Percentiles rank a stretch among this genome's conserved stretches.
These are phyloP conservation scores for Microctenopoma steveboyesi DNA, from an alignment of 2,797 vertebrate genomes.

Conservation along the genomic window DNA sequence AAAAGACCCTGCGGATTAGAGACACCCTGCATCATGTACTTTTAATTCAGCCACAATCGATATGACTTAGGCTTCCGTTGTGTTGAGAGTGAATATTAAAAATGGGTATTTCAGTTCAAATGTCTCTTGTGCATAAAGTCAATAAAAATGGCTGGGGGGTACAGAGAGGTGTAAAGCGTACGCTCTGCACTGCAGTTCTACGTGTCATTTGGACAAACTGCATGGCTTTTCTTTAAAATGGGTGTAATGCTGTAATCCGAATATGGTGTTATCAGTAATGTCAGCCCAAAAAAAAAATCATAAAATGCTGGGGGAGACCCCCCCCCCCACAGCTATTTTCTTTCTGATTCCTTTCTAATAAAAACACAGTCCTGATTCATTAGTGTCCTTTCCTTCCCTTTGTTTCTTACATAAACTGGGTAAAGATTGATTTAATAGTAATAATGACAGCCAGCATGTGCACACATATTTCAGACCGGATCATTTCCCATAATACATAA, in stretches of 20 bases:
- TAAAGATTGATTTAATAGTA: background rate
- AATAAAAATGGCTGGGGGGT: slow-evolving; percentile 70
- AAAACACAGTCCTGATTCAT: background rate
- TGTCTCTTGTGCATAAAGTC: slow-evolving; percentile 77
- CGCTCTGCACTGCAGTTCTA: slow-evolving; percentile 34
- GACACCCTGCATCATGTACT: slow-evolving; percentile 88
- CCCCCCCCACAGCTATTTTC: slow-evolving; percentile 4
- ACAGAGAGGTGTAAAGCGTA: slow-evolving; percentile 41
- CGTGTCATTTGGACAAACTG: slow-evolving; percentile 40
- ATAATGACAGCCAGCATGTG: too few relatives aligned
- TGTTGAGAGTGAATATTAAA: slow-evolving; percentile 84
- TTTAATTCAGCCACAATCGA: slow-evolving; percentile 89
- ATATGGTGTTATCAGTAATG: slow-evolving; percentile 31
- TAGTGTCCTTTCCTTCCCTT: too few relatives aligned
- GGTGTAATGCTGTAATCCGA: slow-evolving; percentile 24
- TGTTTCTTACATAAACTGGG: background rate
- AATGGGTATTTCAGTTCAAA: slow-evolving; percentile 77
- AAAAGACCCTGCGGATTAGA: slow-evolving; percentile 93
- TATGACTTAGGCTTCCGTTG: slow-evolving; percentile 82
- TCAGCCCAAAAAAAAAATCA: slow-evolving; percentile 4
- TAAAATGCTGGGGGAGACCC: slow-evolving; percentile 15
- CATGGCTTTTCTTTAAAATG: slow-evolving; percentile 34
- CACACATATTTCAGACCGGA: too few relatives aligned
- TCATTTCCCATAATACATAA: too few relatives aligned
- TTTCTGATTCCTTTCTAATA: slow-evolving; percentile 1